These are phyloP conservation scores for Aricia artaxerxes DNA, from an alignment of 2,888 invertebrate genomes.

Conservation along the genomic window DNA sequence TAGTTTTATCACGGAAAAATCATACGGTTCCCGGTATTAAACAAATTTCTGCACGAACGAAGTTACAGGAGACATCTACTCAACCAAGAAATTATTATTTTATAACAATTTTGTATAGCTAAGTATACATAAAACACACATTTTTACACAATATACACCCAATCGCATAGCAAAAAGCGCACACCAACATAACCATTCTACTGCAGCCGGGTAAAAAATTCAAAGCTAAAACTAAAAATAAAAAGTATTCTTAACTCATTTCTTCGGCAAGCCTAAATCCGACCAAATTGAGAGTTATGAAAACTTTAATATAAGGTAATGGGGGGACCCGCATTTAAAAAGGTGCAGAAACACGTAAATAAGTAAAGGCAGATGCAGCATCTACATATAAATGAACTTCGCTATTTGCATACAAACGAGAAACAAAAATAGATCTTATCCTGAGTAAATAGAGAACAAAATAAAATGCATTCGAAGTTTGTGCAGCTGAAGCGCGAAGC, in stretches of 20 bases:
- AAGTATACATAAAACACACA: too few relatives aligned
- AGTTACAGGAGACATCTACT: too few relatives aligned
- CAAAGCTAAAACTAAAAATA: not conserved
- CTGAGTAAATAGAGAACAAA: slow-evolving; percentile 21
- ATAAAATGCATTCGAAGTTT: not conserved
- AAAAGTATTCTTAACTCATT: not conserved
- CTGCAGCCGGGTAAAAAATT: too few relatives aligned
- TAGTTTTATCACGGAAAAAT: too few relatives aligned
- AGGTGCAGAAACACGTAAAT: slow-evolving; percentile 53
- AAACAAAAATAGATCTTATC: slow-evolving; percentile 31
- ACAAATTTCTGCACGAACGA: too few relatives aligned
- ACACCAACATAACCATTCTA: too few relatives aligned
- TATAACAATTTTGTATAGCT: too few relatives aligned
- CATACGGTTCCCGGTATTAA: too few relatives aligned
- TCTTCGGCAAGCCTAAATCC: not conserved
- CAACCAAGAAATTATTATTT: too few relatives aligned
- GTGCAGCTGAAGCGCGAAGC: not conserved
- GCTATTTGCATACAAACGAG: slow-evolving; percentile 44
- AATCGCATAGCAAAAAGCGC: too few relatives aligned
- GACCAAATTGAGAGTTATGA: slow-evolving; percentile 24
- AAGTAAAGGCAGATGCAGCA: slow-evolving; percentile 65
- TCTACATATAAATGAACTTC: slow-evolving; percentile 73
- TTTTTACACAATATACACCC: too few relatives aligned
- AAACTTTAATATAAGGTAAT: slow-evolving; percentile 29
- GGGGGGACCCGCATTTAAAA: slow-evolving; percentile 32